Base-by-base conservation (phyloP, 2,113 vertebrate species). In the Cephalopterus ornatus region DNA sequence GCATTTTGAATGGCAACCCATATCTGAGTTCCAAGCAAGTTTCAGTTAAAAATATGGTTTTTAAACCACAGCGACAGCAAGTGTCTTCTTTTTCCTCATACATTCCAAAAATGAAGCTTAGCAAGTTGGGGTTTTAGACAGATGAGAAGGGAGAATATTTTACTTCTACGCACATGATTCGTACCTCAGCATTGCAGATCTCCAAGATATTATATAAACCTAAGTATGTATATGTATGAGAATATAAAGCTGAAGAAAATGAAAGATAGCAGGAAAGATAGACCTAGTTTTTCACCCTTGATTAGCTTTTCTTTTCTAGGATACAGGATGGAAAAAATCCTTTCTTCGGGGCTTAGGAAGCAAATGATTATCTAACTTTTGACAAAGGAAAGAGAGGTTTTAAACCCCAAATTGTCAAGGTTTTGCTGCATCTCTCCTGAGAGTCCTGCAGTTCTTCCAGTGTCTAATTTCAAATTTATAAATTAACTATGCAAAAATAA, bases 1-100 rank as follows among this genome's bases (percentile, higher is more conserved):
- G 20, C 61, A 79, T 97, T 95, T 95, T 58, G 73, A 93, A 95
- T 73, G 55, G 79, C 50, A 97, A 50, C 23, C 3, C 10, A 13
- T 70, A 77, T 33, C 56, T 30, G 75, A 53, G 30, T 83, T 96
- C 46, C 62, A 73, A 76, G 61, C 33, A 94, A 63, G 16, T 72
- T 76, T 58, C 86, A 70, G 70, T 91, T 95, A 83, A 97, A 96
- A 97, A 52, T 56, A 62, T 22, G 28, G 0, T 3, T 5, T 79
- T 66, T 63, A 66, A 62, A 3, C 9, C 11, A 14, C n/a, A 72
- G 37, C 0, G 1, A 39, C 41, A 82, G 2, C 5, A 81, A 26
- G 6, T 30, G 6, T 28, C 24, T 47, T 75, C 44, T 70, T 82
- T 52, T 19, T 86, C 2, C 11, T 22, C 21, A 12, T 53, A 19